Conservation (phyloP, 2,888 invertebrate species). For the Celastrina argiolus region DNA sequence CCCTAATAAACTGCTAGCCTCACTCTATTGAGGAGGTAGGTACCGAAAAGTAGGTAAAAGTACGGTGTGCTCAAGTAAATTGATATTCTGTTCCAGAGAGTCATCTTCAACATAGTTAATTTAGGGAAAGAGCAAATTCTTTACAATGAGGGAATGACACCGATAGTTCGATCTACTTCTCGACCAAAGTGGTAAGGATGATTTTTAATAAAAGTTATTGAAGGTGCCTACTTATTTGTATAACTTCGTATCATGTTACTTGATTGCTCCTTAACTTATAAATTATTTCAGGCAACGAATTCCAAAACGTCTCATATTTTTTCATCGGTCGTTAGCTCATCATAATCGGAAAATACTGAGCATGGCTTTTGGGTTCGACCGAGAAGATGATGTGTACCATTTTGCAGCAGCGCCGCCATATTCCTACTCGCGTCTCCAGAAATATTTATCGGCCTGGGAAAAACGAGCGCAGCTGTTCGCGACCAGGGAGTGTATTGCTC, state of each 20-base stretch:
- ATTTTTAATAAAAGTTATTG: not conserved
- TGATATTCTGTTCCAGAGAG: constrained; percentile 81
- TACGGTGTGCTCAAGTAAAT: not conserved
- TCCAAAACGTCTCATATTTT: constrained; percentile 90
- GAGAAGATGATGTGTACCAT: constrained; percentile 96
- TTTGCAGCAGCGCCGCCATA: constrained; percentile 97
- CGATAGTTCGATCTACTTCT: constrained; percentile 93
- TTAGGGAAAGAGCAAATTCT: constrained; percentile 94
- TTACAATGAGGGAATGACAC: constrained; percentile 94
- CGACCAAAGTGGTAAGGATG: constrained; percentile 90
- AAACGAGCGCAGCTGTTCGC: constrained; percentile 83
- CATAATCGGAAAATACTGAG: constrained; percentile 94
- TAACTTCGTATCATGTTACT: not conserved
- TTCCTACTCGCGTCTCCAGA: constrained; percentile 94
- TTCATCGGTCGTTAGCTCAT: constrained; percentile 93
- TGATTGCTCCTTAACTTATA: constrained; percentile 6
- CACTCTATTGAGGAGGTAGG: no score
- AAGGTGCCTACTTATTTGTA: no score
- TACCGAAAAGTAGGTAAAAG: no score
- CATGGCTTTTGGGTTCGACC: constrained; percentile 95
- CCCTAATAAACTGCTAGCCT: no score
- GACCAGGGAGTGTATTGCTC: constrained; percentile 83
- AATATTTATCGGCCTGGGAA: constrained; percentile 84
- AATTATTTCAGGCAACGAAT: constrained; percentile 86
- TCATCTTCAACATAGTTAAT: constrained; percentile 98